Evolutionary conservation across 2,113 vertebrate species (phyloP).

Genomic region (Pipa parva): DNA sequence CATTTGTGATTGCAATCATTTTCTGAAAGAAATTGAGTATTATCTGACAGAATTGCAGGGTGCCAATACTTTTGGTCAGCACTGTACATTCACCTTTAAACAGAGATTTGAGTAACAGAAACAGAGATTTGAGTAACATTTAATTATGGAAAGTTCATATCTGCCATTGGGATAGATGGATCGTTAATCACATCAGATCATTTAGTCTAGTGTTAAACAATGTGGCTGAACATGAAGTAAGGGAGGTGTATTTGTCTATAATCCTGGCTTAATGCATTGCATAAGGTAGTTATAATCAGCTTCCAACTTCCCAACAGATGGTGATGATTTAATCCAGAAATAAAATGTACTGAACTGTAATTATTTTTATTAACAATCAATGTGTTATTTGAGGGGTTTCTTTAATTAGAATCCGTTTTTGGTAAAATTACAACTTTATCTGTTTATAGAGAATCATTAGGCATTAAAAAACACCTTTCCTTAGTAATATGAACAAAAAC

Average conservation of each 20-base stretch:
- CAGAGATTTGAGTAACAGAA: too few relatives aligned
- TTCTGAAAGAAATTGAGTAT: too few relatives aligned
- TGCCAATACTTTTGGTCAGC: too few relatives aligned
- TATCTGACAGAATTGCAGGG: too few relatives aligned
- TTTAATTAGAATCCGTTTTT: background rate
- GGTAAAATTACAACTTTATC: too few relatives aligned
- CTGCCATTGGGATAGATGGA: background rate
- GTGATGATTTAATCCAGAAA: conserved; percentile 11
- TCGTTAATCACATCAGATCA: background rate
- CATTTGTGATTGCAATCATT: too few relatives aligned
- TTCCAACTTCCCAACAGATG: conserved; percentile 5
- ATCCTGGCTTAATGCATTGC: conserved; percentile 3
- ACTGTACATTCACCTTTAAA: too few relatives aligned
- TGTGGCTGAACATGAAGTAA: background rate
- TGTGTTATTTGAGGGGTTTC: background rate
- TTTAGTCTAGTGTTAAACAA: background rate
- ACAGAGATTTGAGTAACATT: too few relatives aligned
- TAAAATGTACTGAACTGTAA: background rate
- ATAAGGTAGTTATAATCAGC: conserved; percentile 13
- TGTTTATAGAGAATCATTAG: too few relatives aligned
- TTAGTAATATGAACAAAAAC: too few relatives aligned
- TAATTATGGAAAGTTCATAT: too few relatives aligned
- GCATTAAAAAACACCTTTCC: too few relatives aligned
- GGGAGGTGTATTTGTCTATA: background rate
- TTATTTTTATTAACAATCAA: background rate